Evolutionary conservation across 2,888 invertebrate species (phyloP), one percentile per base, ranked within the genome.

Genomic region (Aproaerema taeniolella): DNA sequence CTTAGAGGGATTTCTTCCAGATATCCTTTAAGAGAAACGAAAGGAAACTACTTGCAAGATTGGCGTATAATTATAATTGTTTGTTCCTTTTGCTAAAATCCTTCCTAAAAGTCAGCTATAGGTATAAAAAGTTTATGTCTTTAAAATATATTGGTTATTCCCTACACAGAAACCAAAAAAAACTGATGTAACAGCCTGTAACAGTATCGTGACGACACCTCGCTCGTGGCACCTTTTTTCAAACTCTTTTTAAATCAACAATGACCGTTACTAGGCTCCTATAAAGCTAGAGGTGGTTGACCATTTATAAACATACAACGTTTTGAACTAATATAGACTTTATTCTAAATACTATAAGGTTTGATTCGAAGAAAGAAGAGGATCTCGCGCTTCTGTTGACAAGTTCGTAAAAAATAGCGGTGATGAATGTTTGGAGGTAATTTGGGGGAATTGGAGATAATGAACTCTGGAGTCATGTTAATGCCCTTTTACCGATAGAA

Each of bases 191-290:
- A 39, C 24, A 30, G 14, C 37, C 20, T 35, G 38, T 42, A 42
- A 42, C 38, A 43, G n/a, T 26, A 43, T 33, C 38, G 29, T 40
- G 40, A 40, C 33, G 36, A 34, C 39, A 34, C 41, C 32, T 26
- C 39, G 39, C 45, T 47, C 45, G 41, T 46, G 42, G 52, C 46
- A 40, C 39, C 50, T 14, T 28, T 35, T 35, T 35, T 35, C 6
- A n/a, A 10, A 59, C 55, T 61, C 72, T 69, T 69, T 62, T 61
- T 31, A 15, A 51, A 46, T 45, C 58, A 65, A 62, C 62, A 55
- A 49, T 47, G 54, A 52, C 67, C 66, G 65, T 67, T 75, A 77
- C 72, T 62, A 70, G 66, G 69, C 67, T 63, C 71, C 73, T 67
- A 67, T 67, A 63, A 55, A 53, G 57, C 47, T 55, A 58, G 56